These are phyloP conservation scores for Callopanchax toddi DNA, from an alignment of 2,113 vertebrate genomes.

Conservation along the genomic window DNA sequence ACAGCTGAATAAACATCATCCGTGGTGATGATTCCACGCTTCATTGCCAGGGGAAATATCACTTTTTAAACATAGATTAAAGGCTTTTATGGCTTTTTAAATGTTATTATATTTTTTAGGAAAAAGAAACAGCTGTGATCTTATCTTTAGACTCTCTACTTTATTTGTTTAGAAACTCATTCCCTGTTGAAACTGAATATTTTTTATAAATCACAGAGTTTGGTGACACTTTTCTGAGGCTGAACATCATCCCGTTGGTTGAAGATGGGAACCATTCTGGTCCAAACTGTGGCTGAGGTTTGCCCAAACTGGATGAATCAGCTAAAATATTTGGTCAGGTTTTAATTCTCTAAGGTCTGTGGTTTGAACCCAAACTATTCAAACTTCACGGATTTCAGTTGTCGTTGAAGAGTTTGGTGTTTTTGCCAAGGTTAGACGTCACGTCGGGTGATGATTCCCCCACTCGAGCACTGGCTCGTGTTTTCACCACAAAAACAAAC, in stretches of 20 bases:
- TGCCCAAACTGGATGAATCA: slow-evolving; percentile 40
- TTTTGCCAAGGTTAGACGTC: slow-evolving; percentile 24
- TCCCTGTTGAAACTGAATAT: no score
- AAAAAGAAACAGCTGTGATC: no score
- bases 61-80: no score
- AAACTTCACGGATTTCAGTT: slow-evolving; percentile 4
- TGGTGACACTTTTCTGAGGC: slow-evolving; percentile 18
- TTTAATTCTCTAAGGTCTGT: slow-evolving; percentile 32
- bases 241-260: slow-evolving; percentile 18
- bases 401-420: slow-evolving; percentile 27
- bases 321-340: slow-evolving; percentile 35
- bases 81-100: no score
- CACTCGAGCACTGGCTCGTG: slow-evolving; percentile 24
- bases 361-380: slow-evolving; percentile 41
- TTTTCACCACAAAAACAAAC: slow-evolving; percentile 43
- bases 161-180: no score
- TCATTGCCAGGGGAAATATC: no score
- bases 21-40: no score
- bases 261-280: slow-evolving; percentile 24
- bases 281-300: slow-evolving; percentile 34
- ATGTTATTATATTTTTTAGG: no score
- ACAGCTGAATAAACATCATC: no score
- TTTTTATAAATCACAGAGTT: slow-evolving; percentile 29
- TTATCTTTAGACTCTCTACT: no score
- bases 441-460: slow-evolving; percentile 42